Conservation (phyloP, 1,140 invertebrate genomes). For the Brachystomella parvula region DNA sequence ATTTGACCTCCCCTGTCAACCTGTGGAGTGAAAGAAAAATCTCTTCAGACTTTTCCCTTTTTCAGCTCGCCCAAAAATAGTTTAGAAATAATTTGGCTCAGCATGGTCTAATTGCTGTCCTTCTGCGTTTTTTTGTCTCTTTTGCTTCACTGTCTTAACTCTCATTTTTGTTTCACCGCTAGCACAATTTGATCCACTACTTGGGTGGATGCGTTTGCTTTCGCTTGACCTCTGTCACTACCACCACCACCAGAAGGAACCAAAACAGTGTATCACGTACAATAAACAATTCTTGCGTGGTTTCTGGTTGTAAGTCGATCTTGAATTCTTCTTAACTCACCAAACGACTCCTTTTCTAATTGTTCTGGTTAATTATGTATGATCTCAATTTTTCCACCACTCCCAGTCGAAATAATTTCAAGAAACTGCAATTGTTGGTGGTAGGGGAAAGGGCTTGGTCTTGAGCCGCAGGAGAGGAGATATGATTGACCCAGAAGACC, state of each 20-base stretch:
- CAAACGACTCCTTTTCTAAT: not conserved
- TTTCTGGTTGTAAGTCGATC: not conserved
- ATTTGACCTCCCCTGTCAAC: not conserved
- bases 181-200: too few species aligned
- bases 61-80: too few species aligned
- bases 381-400: not conserved
- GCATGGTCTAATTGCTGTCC: not conserved
- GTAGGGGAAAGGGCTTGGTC: not conserved
- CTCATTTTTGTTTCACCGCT: too few species aligned
- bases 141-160: too few species aligned
- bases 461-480: not conserved
- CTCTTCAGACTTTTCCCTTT: too few species aligned
- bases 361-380: not conserved
- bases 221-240: not conserved
- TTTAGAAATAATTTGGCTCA: not conserved
- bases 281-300: not conserved
- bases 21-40: not conserved
- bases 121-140: too few species aligned
- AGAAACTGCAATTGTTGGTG: not conserved
- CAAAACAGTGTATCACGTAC: not conserved
- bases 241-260: not conserved
- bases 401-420: not conserved
- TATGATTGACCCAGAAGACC: slow-evolving; percentile 5
- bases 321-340: not conserved
- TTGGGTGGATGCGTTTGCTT: not conserved